Evolutionary conservation across 2,888 invertebrate species (phyloP), one percentile per base, ranked within the genome.

Genomic region (Eledona agricola): DNA sequence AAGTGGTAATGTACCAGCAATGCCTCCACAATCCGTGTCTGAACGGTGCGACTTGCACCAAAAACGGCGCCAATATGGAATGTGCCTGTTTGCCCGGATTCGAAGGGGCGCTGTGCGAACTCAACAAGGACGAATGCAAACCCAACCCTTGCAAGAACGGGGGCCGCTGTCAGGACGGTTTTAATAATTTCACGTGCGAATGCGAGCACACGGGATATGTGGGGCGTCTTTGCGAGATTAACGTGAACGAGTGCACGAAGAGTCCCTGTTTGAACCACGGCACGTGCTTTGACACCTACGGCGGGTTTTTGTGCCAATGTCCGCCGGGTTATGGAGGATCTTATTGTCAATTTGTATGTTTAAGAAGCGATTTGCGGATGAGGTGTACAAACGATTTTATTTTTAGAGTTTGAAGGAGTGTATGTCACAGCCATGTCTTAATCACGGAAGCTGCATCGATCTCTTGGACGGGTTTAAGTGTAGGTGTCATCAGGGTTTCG

Each of bases 221-320:
- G 10, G 92, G 93, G 2, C 70, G 79, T 4, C 80, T 85, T 4
- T 93, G 93, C 74, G 87, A 90, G 64, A 73, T 79, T 7, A 90
- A 93, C 75, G 84, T 92, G 63, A 85, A 93, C 77, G 93, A 93
- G 76, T 93, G 93, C 73, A 66, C 74, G 38, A 79, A 80, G 58
- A 82, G 83, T 56, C 90, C 90, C 7, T 89, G 88, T 65, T 71
- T 81, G 32, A 89, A 90, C 62, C 83, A 84, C 58, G 92, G 90
- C 13, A 80, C 82, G 28, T 93, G 93, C 77, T 90, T 86, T 74
- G 90, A 92, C 75, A 89, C 86, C 45, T 91, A 91, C 74, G 92
- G 92, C 6, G 81, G 86, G 37, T 93, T 85, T 70, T 79, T 86
- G 60, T 93, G 93, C 72, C 86, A 87, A 65, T 93, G 93, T 74